These are phyloP conservation scores for Liolophura sinensis DNA, from an alignment of 1,140 invertebrate genomes.

Conservation along the genomic window DNA sequence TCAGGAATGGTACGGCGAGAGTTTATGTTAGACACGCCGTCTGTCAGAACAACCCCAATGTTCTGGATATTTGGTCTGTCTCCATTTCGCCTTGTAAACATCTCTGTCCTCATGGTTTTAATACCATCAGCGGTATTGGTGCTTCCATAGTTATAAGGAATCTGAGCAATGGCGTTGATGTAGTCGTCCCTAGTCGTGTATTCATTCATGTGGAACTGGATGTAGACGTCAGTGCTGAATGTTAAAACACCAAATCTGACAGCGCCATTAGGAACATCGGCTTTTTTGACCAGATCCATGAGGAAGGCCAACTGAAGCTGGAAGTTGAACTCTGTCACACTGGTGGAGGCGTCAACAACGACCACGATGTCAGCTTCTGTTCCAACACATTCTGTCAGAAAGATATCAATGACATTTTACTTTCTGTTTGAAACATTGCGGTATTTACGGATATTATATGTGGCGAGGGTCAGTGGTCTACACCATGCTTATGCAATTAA, in stretches of 20 bases:
- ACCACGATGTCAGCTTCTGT: constrained; percentile 39
- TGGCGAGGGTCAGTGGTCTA: too few species aligned
- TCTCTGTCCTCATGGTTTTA: constrained; percentile 14
- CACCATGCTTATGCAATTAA: too few species aligned
- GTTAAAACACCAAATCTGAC: constrained; percentile 26
- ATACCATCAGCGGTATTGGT: constrained; percentile 34
- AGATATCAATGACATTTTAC: too few species aligned
- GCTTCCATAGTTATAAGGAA: constrained; percentile 27
- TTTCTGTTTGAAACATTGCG: too few species aligned
- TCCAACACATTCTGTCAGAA: too few species aligned
- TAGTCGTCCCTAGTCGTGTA: constrained; percentile 17
- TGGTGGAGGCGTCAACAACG: constrained; percentile 39
- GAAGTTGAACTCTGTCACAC: constrained; percentile 31
- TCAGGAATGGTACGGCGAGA: constrained; percentile 34
- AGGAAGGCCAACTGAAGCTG: constrained; percentile 26
- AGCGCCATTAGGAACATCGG: constrained; percentile 20
- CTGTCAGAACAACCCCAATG: constrained; percentile 41
- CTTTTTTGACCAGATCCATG: constrained; percentile 24
- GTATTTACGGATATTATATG: too few species aligned
- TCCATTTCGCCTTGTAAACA: constrained; percentile 26
- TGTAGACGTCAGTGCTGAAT: constrained; percentile 21
- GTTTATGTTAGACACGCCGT: constrained; percentile 47
- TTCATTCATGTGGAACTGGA: constrained; percentile 27
- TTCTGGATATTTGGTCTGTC: constrained; percentile 25
- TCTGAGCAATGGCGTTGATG: constrained; percentile 26